Evolutionary conservation across 2,888 invertebrate species (phyloP), one percentile per base, ranked within the genome.

Genomic region (Pollenia amentaria): DNA sequence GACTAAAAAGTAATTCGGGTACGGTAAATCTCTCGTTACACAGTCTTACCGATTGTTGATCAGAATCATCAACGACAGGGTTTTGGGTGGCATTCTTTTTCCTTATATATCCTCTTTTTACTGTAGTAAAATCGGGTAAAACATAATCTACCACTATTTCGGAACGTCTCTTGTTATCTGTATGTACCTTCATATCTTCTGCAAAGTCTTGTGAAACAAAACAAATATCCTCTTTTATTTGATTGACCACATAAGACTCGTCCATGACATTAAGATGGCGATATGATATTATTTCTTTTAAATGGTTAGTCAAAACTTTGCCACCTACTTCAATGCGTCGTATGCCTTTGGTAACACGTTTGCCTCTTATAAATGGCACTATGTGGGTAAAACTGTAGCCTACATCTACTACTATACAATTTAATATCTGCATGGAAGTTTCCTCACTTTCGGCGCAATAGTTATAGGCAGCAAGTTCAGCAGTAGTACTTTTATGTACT

Each of bases 161-260:
- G 91, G 96, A 96, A 51, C 95, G 95, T 46, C 95, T 93, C 18
- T 94, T 94, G 92, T 95, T 94, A 78, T 93, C 93, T 87, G 94
- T 94, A 18, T 97, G 95, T 65, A 95, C 95, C 81, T 95, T 94
- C 95, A 98, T 96, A 89, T 99, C 98, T 21, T 94, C 94, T 90
- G 95, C 95, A 90, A 98, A 98, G 91, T 99, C 95, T 89, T 95
- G 94, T 0, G 99, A 96, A 0, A 99, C 98, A 94, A 96, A 99
- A 92, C 99, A 99, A 0, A 97, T 96, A 92, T 99, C 99, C 93
- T 99, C 99, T 93, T 99, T 99, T 0, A 97, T 97, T 94, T 99
- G 99, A 94, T 99, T 99, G 65, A 99, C 98, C 0, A 99, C 98
- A 94, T 97, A 98, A 0, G 99, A 98, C 93, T 99, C 99, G 92